These are phyloP conservation scores for Cantharis flavilabris DNA, from an alignment of 2,888 invertebrate species.

Conservation along the genomic window DNA sequence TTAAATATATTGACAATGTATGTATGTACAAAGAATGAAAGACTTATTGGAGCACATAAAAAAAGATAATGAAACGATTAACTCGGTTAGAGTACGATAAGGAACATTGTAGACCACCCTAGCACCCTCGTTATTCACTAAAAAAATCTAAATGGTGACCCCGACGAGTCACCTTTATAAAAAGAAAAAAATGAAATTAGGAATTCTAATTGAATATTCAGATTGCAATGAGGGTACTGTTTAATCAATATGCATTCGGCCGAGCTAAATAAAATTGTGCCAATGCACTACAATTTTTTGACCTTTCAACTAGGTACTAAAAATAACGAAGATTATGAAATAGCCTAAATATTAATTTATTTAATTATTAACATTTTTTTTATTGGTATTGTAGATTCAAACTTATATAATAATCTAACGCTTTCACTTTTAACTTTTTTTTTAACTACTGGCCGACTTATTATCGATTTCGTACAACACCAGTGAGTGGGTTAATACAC, in stretches of 20 bases:
- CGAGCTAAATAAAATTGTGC: background rate
- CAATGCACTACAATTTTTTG: background rate
- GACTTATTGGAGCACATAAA: background rate
- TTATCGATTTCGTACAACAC: constrained; percentile 4
- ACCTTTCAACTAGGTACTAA: background rate
- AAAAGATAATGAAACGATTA: background rate
- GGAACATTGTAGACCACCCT: background rate
- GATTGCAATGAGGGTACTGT: background rate
- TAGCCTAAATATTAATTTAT: background rate
- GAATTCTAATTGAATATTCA: background rate
- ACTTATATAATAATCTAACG: constrained; percentile 14
- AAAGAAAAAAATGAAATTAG: background rate
- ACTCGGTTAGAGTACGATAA: background rate
- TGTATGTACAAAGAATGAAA: background rate
- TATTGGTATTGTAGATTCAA: background rate
- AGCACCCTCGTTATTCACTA: no score
- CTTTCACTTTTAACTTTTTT: constrained; percentile 21
- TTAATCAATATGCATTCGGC: background rate
- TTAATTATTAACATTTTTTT: background rate
- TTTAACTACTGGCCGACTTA: constrained; percentile 11
- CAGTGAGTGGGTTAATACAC: background rate
- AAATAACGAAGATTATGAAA: background rate
- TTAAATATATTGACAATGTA: background rate
- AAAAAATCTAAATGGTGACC: background rate
- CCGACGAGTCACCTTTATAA: background rate